A percentile compares a stretch with the other conserved stretches of the same genome.
phyloP scores from a whole-genome alignment of 1,140 invertebrate species.

The Gryllus bimaculatus region DNA sequence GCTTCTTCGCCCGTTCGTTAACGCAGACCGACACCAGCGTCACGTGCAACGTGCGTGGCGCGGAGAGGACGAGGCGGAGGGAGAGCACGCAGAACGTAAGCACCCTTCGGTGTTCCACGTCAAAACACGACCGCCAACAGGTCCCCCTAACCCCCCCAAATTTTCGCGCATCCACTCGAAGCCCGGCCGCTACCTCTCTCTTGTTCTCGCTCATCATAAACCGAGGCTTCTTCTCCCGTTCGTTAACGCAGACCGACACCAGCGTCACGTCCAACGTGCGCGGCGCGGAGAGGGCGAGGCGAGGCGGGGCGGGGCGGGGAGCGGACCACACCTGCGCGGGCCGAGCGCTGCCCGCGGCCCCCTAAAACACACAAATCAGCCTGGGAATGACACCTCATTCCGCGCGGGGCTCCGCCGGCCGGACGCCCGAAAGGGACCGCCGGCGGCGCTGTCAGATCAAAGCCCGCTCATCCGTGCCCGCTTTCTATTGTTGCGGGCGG shows the following conservation, averaged over 20 bases:
- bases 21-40: too few relatives aligned
- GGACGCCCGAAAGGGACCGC: neutral
- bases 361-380: slow-evolving; percentile 1
- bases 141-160: too few relatives aligned
- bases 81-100: too few relatives aligned
- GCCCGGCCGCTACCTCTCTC: neutral
- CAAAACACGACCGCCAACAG: too few relatives aligned
- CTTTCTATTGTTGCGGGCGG: neutral
- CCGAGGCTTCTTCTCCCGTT: neutral
- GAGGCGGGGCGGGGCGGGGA: too few relatives aligned
- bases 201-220: neutral
- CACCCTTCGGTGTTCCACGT: too few relatives aligned
- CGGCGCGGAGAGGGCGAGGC: too few relatives aligned
- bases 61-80: too few relatives aligned
- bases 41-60: too few relatives aligned
- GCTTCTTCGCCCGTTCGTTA: neutral
- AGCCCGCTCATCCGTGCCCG: neutral
- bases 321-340: neutral
- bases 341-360: neutral
- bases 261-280: too few relatives aligned
- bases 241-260: too few relatives aligned
- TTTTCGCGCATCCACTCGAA: neutral
- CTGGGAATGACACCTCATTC: neutral
- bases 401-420: too few relatives aligned
- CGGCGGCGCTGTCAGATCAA: neutral